These are phyloP conservation scores for Gymnoscelis rufifasciata DNA, from an alignment of 2,888 invertebrate species.

Conservation along the genomic window DNA sequence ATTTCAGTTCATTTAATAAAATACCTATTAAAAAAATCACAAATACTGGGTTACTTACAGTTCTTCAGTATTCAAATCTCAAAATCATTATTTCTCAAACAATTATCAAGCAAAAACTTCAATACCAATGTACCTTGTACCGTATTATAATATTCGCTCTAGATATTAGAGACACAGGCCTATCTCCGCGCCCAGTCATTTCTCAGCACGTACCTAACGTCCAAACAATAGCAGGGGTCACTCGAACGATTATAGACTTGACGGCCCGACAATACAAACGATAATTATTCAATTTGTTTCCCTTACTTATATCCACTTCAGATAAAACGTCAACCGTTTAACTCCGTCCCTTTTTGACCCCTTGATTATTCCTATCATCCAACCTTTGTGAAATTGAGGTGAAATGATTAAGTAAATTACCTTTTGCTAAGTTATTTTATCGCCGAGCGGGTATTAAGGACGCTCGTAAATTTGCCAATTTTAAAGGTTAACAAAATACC, in stretches of 20 bases:
- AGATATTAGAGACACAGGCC: neutral
- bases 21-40: too few relatives aligned
- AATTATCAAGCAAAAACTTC: too few relatives aligned
- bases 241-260: slow-evolving; percentile 50
- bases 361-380: slow-evolving; percentile 41
- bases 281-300: slow-evolving; percentile 72
- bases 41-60: too few relatives aligned
- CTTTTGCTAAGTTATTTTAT: slow-evolving; percentile 13
- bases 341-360: slow-evolving; percentile 48
- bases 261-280: slow-evolving; percentile 48
- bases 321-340: slow-evolving; percentile 54
- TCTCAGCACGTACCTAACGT: slow-evolving; percentile 31
- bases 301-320: slow-evolving; percentile 39
- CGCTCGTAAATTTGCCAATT: neutral
- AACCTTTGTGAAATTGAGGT: slow-evolving; percentile 35
- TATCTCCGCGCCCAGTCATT: slow-evolving; percentile 27
- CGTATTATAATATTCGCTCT: too few relatives aligned
- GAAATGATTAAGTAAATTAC: slow-evolving; percentile 19
- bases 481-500: neutral
- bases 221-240: slow-evolving; percentile 52
- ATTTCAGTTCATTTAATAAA: too few relatives aligned
- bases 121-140: too few relatives aligned
- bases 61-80: too few relatives aligned
- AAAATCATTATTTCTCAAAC: too few relatives aligned
- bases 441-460: slow-evolving; percentile 2